Evolutionary conservation across 2,113 vertebrate species (phyloP).

Genomic region (Equus quagga): DNA sequence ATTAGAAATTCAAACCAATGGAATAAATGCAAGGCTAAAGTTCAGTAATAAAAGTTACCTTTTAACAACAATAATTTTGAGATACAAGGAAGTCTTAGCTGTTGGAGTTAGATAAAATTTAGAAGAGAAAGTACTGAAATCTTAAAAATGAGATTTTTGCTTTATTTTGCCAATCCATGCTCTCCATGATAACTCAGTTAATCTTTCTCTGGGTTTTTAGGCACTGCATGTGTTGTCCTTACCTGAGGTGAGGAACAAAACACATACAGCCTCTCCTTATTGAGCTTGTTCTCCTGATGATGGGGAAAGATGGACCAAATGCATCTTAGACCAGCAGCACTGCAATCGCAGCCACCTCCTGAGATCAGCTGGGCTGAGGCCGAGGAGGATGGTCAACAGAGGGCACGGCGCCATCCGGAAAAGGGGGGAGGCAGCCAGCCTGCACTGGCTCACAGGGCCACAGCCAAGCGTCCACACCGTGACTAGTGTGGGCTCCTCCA

Average conservation of each 20-base stretch:
- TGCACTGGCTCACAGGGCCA: neutral
- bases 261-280: neutral
- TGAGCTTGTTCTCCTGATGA: neutral
- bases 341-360: neutral
- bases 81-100: neutral
- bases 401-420: neutral
- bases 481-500: neutral
- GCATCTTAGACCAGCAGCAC: neutral
- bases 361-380: neutral
- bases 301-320: neutral
- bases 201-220: neutral
- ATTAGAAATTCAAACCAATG: neutral
- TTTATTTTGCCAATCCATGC: neutral
- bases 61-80: neutral
- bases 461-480: neutral
- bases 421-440: rapidly evolving
- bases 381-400: rapidly evolving
- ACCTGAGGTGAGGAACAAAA: too few relatives aligned
- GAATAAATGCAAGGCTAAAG: neutral
- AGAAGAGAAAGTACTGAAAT: neutral
- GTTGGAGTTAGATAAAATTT: neutral
- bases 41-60: neutral
- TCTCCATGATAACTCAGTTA: neutral
- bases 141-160: neutral
- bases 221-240: neutral